Conservation (phyloP, 2,113 vertebrate genomes). For the Oenanthe melanoleuca region DNA sequence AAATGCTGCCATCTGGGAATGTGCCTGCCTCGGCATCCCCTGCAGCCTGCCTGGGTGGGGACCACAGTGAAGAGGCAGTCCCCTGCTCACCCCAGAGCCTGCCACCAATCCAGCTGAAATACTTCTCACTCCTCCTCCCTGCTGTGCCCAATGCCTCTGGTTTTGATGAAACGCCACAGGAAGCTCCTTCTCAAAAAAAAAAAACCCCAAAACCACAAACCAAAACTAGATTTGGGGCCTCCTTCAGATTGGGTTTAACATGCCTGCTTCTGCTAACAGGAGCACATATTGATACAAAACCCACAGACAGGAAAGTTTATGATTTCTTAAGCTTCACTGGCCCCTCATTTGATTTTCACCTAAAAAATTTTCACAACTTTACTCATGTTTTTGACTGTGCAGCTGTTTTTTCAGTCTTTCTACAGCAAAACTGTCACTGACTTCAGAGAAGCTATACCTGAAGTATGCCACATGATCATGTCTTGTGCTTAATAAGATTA, state of each 20-base stretch:
- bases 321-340: background rate
- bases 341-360: background rate
- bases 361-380: background rate
- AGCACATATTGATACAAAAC: background rate
- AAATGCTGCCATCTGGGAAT: background rate
- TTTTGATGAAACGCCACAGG: background rate
- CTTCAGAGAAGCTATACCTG: background rate
- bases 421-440: background rate
- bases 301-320: background rate
- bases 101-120: background rate
- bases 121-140: background rate
- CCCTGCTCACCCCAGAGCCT: background rate
- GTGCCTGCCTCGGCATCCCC: rapidly evolving
- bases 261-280: background rate
- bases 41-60: background rate
- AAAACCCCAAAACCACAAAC: background rate
- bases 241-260: rapidly evolving
- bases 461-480: background rate
- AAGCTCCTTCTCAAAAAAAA: background rate
- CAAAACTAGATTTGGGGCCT: background rate
- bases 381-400: background rate
- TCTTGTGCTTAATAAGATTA: background rate
- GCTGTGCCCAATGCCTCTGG: background rate
- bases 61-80: background rate
- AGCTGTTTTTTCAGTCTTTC: background rate